These are phyloP conservation scores for Sorex fumeus DNA, from an alignment of 2,113 vertebrate genomes.

Conservation along the genomic window DNA sequence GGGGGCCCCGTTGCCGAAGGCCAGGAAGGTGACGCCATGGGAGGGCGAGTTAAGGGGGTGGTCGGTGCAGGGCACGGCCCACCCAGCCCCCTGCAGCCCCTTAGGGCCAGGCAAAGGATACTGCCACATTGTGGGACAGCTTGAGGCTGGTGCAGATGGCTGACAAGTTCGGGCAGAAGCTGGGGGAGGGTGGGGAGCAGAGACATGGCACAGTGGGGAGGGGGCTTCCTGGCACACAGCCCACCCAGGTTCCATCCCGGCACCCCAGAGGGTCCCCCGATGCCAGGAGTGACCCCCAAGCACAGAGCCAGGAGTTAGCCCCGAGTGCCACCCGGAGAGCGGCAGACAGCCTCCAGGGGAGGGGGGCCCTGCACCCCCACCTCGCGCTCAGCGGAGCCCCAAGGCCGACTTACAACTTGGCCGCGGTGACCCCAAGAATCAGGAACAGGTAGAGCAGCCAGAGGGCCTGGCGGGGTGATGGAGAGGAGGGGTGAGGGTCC, in stretches of 20 bases:
- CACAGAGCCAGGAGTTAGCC: too few species aligned
- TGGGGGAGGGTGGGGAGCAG: conserved; percentile 78
- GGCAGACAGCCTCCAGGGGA: too few species aligned
- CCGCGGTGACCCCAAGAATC: conserved; percentile 90
- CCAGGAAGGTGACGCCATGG: conserved; percentile 98
- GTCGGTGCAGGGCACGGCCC: neutral
- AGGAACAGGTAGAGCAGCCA: conserved; percentile 93
- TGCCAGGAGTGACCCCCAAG: too few species aligned
- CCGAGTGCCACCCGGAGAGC: too few species aligned
- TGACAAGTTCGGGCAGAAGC: conserved; percentile 98
- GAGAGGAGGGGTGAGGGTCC: neutral
- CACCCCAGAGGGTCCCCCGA: neutral
- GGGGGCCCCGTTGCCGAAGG: conserved; percentile 97
- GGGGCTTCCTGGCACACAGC: neutral
- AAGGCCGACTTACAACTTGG: conserved; percentile 91
- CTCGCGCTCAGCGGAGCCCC: neutral
- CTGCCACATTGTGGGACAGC: conserved; percentile 97
- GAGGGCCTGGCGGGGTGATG: conserved; percentile 75
- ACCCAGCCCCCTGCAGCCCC: neutral
- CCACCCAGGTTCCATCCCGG: neutral
- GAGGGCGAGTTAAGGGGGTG: conserved; percentile 89
- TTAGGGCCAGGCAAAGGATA: conserved; percentile 91
- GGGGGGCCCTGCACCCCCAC: neutral
- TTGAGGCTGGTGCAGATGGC: conserved; percentile 94
- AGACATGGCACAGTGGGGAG: neutral